Conservation (phyloP, 2,888 invertebrate genomes). For the Nipponacmea schrenckii region DNA sequence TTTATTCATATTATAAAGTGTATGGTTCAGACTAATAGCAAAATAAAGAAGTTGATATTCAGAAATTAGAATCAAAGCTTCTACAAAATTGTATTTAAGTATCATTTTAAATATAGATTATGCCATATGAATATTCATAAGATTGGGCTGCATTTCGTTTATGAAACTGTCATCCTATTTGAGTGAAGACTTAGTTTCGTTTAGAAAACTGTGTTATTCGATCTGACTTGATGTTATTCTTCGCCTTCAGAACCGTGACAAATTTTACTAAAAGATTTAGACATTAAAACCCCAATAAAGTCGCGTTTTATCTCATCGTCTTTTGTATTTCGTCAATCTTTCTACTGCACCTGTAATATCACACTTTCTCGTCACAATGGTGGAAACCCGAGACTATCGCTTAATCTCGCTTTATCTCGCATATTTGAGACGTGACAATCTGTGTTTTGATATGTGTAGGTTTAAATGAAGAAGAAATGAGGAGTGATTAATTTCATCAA, state of each 20-base stretch:
- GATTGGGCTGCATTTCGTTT: too few species aligned
- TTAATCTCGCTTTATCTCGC: constrained; percentile 7
- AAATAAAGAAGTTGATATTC: too few species aligned
- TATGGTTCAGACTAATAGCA: too few species aligned
- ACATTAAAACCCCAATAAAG: constrained; percentile 6
- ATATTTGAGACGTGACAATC: constrained; percentile 7
- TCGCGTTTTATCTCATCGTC: neutral
- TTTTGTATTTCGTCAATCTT: constrained; percentile 3
- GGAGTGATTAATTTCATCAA: neutral
- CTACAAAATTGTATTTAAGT: too few species aligned
- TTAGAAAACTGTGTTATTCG: too few species aligned
- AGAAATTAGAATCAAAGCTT: too few species aligned
- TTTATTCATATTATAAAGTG: too few species aligned
- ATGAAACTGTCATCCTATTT: too few species aligned
- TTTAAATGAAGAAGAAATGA: neutral
- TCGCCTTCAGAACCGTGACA: neutral
- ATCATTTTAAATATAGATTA: too few species aligned
- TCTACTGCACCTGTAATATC: neutral
- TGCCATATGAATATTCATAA: too few species aligned
- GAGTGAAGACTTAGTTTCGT: too few species aligned
- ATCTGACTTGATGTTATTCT: neutral
- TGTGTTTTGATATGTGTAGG: constrained; percentile 5
- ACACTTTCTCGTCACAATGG: constrained; percentile 4
- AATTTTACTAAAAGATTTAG: constrained; percentile 1
- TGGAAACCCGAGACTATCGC: constrained; percentile 1